Conservation (phyloP, 1,140 invertebrate species). For the Acromyrmex charruanus region DNA sequence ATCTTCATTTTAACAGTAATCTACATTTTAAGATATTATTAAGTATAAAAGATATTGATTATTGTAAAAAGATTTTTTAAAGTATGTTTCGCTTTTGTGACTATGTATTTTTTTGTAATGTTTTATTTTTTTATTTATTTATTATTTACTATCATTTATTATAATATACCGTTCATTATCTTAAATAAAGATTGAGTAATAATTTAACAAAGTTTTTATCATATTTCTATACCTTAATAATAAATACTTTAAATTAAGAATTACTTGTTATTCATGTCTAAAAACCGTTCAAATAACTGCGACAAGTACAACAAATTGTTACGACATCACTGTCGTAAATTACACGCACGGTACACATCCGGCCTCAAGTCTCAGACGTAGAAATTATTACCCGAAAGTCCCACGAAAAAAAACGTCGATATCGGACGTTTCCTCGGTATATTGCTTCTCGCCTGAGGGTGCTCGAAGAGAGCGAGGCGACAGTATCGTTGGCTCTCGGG, state of each 20-base stretch:
- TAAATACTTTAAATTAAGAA: neutral
- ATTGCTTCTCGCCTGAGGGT: slow-evolving; percentile 67
- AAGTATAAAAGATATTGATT: no score
- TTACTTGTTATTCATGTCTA: neutral
- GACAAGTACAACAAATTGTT: neutral
- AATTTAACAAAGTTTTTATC: neutral
- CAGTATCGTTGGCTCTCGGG: slow-evolving; percentile 69
- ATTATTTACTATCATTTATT: neutral
- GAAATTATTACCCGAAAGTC: slow-evolving; percentile 64
- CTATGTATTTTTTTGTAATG: neutral
- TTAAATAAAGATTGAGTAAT: neutral
- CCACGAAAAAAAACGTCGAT: slow-evolving; percentile 40
- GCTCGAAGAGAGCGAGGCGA: slow-evolving; percentile 63
- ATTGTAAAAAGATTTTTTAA: neutral
- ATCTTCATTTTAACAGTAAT: no score
- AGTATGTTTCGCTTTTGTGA: neutral
- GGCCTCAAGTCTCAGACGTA: slow-evolving; percentile 32
- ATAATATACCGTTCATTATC: neutral
- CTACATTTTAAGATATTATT: no score
- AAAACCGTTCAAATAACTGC: neutral
- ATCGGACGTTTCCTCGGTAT: slow-evolving; percentile 64
- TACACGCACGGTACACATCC: slow-evolving; percentile 50
- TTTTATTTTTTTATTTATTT: neutral
- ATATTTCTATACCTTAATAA: neutral
- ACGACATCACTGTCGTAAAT: slow-evolving; percentile 53